These are phyloP conservation scores for Tapirus indicus DNA, from an alignment of 2,797 vertebrate species.

Conservation along the genomic window DNA sequence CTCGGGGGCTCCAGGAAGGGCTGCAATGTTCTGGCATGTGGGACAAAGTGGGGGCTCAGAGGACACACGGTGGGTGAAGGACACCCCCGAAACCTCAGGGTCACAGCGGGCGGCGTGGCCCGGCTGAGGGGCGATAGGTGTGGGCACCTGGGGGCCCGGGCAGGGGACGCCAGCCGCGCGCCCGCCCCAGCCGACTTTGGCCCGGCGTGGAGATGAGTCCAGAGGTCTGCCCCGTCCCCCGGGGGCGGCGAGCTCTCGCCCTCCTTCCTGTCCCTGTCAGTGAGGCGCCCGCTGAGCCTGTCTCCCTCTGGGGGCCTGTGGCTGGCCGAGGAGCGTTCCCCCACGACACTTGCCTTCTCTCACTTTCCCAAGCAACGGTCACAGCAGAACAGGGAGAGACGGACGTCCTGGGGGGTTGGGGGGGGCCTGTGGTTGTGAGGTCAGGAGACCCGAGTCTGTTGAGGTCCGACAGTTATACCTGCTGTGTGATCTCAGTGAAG, in stretches of 20 bases:
- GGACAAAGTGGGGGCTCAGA: not conserved
- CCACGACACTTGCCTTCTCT: not conserved
- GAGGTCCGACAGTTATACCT: no score
- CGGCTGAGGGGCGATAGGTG: rapidly evolving
- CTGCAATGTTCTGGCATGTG: not conserved
- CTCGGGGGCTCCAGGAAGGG: not conserved
- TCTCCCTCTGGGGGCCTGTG: not conserved
- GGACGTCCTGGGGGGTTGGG: not conserved
- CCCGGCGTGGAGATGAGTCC: not conserved
- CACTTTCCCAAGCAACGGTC: not conserved
- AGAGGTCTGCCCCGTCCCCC: not conserved
- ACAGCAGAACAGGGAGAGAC: not conserved
- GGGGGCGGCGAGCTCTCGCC: no score
- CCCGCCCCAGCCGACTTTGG: not conserved
- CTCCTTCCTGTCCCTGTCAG: not conserved
- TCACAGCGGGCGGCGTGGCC: rapidly evolving
- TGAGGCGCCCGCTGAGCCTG: rapidly evolving
- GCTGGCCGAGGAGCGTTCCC: not conserved
- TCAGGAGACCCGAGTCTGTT: not conserved
- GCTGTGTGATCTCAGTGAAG: not conserved
- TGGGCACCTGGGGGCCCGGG: not conserved
- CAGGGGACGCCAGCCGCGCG: not conserved
- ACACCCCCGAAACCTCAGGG: not conserved
- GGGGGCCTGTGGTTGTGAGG: not conserved
- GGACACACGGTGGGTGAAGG: not conserved